Evolutionary conservation across 1,140 invertebrate genomes (phyloP).

Genomic region (Zaprionus capensis): DNA sequence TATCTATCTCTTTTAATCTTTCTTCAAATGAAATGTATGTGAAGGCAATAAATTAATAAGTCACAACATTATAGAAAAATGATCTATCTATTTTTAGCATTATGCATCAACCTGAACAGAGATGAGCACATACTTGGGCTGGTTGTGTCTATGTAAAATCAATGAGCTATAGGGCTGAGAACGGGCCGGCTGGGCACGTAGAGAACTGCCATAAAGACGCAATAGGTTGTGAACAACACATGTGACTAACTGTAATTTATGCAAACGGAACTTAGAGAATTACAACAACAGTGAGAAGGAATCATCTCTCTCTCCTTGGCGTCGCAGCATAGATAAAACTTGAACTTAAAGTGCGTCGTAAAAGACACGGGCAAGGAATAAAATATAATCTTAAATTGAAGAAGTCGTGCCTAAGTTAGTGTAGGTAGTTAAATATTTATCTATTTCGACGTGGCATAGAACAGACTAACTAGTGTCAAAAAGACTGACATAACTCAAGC

Average conservation of each 20-base stretch:
- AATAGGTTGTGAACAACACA: constrained; percentile 49
- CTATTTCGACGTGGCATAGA: neutral
- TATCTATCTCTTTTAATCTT: neutral
- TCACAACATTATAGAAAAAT: constrained; percentile 17
- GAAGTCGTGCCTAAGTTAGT: neutral
- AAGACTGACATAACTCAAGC: neutral
- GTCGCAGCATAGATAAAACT: neutral
- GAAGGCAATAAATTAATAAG: constrained; percentile 65
- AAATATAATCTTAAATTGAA: neutral
- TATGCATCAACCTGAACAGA: constrained; percentile 34
- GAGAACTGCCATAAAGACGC: constrained; percentile 46
- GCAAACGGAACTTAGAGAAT: constrained; percentile 59
- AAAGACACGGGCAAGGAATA: neutral
- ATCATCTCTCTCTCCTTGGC: constrained; percentile 21
- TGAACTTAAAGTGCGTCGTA: neutral
- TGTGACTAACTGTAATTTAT: constrained; percentile 39
- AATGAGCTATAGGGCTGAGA: constrained; percentile 3
- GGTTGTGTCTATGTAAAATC: neutral
- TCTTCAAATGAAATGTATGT: constrained; percentile 56
- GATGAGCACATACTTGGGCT: constrained; percentile 59
- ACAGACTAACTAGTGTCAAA: neutral
- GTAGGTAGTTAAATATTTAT: constrained; percentile 1
- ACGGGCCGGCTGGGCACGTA: constrained; percentile 26
- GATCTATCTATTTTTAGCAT: constrained; percentile 59
- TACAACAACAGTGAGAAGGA: neutral